A percentile compares a stretch with the other conserved stretches of the same genome.
These are phyloP conservation scores for Dynastes grantii DNA, from an alignment of 2,888 invertebrate species.

Conservation along the genomic window DNA sequence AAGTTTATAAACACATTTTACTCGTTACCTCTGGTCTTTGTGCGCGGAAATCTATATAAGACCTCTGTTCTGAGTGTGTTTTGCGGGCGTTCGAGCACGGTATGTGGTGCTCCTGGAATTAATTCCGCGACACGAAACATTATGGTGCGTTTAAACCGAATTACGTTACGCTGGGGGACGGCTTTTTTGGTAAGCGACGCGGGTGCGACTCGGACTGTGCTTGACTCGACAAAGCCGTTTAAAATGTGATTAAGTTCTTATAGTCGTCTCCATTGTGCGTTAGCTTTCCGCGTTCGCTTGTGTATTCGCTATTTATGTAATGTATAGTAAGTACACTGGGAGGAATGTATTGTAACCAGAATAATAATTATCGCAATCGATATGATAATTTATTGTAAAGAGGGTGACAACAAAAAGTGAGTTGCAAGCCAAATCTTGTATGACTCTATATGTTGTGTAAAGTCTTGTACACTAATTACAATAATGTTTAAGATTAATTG, in stretches of 20 bases:
- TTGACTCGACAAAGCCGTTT: constrained; percentile 37
- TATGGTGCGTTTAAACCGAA: constrained; percentile 40
- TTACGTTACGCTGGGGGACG: constrained; percentile 28
- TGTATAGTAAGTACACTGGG: background rate
- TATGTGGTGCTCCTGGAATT: constrained; percentile 43
- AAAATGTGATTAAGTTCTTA: constrained; percentile 41
- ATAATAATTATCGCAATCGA: too few species aligned
- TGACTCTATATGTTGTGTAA: too few species aligned
- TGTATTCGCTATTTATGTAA: constrained; percentile 1
- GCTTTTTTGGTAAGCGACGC: constrained; percentile 29
- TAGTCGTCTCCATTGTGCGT: constrained; percentile 9
- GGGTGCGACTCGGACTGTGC: constrained; percentile 30
- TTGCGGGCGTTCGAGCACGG: constrained; percentile 36
- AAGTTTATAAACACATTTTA: constrained; percentile 41
- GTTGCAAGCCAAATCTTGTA: too few species aligned
- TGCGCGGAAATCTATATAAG: constrained; percentile 41
- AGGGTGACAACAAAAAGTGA: too few species aligned
- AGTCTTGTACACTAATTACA: too few species aligned
- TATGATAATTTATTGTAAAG: too few species aligned
- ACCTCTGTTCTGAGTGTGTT: constrained; percentile 35
- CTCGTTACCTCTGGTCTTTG: constrained; percentile 41
- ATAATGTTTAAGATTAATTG: too few species aligned
- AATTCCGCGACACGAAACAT: constrained; percentile 40
- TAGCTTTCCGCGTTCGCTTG: constrained; percentile 10
- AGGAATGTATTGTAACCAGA: too few species aligned